These are phyloP conservation scores for Virgularia gustaviana DNA, from an alignment of 92 coral and sea anemone genomes.

Conservation along the genomic window DNA sequence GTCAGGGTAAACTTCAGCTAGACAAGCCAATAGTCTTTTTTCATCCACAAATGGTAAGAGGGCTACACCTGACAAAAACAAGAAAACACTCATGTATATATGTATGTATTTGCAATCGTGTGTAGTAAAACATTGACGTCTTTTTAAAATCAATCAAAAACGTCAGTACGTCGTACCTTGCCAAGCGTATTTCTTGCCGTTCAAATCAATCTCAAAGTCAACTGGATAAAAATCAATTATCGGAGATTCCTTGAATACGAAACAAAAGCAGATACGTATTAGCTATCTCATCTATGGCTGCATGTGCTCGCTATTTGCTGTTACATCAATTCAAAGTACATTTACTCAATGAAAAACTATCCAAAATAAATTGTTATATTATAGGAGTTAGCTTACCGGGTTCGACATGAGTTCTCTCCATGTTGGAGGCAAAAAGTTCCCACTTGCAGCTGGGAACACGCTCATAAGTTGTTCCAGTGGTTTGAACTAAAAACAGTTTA, in stretches of 20 bases:
- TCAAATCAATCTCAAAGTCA: slow-evolving; percentile 86
- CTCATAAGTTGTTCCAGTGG: slow-evolving; percentile 98
- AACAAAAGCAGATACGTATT: no score
- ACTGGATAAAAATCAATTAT: slow-evolving; percentile 96
- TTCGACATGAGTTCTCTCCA: slow-evolving; percentile 88
- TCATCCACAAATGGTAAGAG: slow-evolving; percentile 95
- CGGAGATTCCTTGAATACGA: slow-evolving; percentile 74
- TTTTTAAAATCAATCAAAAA: no score
- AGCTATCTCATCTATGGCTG: no score
- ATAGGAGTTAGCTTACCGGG: slow-evolving; percentile 77
- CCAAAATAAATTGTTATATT: no score
- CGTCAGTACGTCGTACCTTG: slow-evolving; percentile 61
- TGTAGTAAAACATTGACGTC: no score
- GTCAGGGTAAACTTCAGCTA: slow-evolving; percentile 78
- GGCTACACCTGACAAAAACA: slow-evolving; percentile 69
- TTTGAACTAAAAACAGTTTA: slow-evolving; percentile 70
- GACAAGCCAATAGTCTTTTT: slow-evolving; percentile 67
- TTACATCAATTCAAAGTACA: no score
- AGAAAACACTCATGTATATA: not conserved
- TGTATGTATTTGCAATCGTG: not conserved
- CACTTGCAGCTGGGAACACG: slow-evolving; percentile 99
- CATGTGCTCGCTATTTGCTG: no score
- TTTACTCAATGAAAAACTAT: no score
- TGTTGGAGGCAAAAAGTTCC: slow-evolving; percentile 89
- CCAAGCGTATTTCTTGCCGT: slow-evolving; percentile 99